phyloP scores from a whole-genome alignment of 2,797 vertebrate genomes.

The Sebastes hubbsi region DNA sequence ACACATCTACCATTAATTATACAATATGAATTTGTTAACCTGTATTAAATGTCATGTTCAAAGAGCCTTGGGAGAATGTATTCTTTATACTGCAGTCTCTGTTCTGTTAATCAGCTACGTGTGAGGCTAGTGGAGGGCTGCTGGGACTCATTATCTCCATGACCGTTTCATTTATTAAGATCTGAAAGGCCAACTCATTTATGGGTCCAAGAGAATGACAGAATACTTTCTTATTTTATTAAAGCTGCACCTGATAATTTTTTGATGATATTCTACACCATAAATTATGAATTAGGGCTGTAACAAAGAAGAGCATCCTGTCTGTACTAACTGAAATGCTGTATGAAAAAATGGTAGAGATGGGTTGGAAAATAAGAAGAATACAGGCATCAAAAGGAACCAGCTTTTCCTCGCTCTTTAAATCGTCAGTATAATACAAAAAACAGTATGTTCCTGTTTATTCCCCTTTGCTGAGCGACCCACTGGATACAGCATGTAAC shows the following conservation, averaged over 20 bases:
- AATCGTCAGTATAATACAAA: neutral
- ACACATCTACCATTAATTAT: neutral
- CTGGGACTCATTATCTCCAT: conserved; percentile 26
- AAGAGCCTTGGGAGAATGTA: neutral
- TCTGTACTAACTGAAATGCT: neutral
- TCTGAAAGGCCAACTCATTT: conserved; percentile 5
- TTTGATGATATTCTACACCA: neutral
- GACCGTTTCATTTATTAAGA: neutral
- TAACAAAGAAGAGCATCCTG: neutral
- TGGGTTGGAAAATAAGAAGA: neutral
- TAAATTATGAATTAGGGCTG: neutral
- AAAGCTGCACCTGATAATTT: neutral
- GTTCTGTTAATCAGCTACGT: conserved; percentile 11
- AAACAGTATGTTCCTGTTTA: neutral
- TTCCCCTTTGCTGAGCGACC: neutral
- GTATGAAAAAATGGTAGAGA: neutral
- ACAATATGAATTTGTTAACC: neutral
- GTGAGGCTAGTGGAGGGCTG: neutral
- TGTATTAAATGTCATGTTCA: neutral
- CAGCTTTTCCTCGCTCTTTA: neutral
- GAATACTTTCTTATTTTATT: neutral
- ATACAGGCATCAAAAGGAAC: neutral
- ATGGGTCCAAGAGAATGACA: neutral
- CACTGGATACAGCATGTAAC: too few species aligned
- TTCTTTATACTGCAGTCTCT: neutral